Base-by-base conservation (phyloP, 2,113 vertebrate genomes). In the Daboia siamensis region DNA sequence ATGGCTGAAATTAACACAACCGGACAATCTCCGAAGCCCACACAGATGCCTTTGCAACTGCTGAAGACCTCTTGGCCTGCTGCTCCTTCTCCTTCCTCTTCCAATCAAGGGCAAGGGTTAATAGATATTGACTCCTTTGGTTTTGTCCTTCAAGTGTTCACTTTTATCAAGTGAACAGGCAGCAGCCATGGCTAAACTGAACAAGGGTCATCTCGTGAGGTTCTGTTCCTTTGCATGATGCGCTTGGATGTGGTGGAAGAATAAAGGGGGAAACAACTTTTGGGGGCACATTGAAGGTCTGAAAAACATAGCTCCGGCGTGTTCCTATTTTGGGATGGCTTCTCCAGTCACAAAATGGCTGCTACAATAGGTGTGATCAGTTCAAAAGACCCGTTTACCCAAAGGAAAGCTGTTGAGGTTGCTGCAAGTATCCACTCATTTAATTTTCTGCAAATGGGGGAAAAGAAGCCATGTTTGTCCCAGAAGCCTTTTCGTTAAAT, bases 381-480 rank as follows among this genome's bases (percentile, higher is more conserved):
- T 74, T 74, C n/a, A 17, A 74, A 20, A 20, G 69, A 74, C n/a
- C 69, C 69, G 20, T 20, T 74, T 33, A 39, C 15, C 39, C 15
- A 74, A 39, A 74, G 12, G 12, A 74, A 74, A 74, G 15, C 15
- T 33, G 69, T 20, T 39, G 69, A 74, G n/a, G 15, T 74, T 20
- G 69, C 15, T 74, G 20, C 15, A 6, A 20, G 15, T 5, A 74
- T 8, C 69, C 29, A 33, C 2, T 39, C 17, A 74, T 74, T 39
- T 74, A 74, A 74, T 74, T 74, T 74, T 39, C 69, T 33, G 39
- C 15, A 20, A 74, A 39, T 8, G 15, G n/a, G n/a, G 13, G 48
- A 7, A 7, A 20, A 1, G 33, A 7, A 0, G 17, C 2, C n/a
- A 7, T 6, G 5, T 74, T 17, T 0, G 5, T 57, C 20, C 56